Conservation (phyloP, 1,140 invertebrate species). For the Lethrus apterus region DNA sequence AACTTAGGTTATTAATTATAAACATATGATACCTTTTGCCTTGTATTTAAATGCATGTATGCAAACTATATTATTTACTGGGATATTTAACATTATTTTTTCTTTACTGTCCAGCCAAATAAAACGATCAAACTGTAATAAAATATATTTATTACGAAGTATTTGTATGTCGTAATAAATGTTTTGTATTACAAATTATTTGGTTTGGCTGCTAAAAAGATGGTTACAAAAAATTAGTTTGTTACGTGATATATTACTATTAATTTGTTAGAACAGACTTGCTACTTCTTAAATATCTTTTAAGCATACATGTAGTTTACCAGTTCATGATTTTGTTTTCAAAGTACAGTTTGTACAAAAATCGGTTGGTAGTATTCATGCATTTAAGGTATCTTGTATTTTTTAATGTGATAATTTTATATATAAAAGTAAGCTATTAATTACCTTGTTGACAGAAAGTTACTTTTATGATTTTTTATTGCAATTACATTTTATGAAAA, state of each 20-base stretch:
- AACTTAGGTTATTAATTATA: conserved; percentile 1
- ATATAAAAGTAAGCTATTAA: no score
- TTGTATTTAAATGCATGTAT: no score
- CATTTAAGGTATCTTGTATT: conserved; percentile 21
- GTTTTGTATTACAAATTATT: no score
- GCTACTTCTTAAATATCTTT: conserved; percentile 8
- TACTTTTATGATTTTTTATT: no score
- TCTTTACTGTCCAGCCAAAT: neutral
- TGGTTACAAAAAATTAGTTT: no score
- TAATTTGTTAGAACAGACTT: no score
- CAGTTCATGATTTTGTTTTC: conserved; percentile 4
- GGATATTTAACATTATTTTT: neutral
- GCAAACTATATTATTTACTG: neutral
- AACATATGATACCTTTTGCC: neutral
- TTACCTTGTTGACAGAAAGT: no score
- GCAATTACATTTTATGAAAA: no score
- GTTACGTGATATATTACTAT: no score
- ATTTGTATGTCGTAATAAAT: no score
- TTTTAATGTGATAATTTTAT: conserved; percentile 20
- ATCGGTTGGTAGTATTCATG: conserved; percentile 11
- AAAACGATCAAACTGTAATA: neutral
- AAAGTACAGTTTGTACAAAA: conserved; percentile 8
- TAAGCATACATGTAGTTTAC: conserved; percentile 8
- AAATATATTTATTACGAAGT: no score
- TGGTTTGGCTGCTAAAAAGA: no score